Evolutionary conservation across 2,888 invertebrate species (phyloP), one percentile per base, ranked within the genome.

Genomic region (Cerceris rybyensis): DNA sequence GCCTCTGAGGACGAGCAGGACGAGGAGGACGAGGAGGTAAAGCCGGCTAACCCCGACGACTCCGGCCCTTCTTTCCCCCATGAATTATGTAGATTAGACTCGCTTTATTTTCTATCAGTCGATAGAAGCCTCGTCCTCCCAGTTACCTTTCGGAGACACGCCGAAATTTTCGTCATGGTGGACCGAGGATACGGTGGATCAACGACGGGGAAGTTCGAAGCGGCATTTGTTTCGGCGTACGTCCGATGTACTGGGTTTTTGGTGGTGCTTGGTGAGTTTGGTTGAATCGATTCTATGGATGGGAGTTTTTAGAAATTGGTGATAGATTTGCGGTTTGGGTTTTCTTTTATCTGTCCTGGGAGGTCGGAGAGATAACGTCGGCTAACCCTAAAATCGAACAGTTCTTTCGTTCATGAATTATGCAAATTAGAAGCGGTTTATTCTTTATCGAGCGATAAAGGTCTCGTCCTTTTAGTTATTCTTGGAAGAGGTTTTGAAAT

Each of bases 1-100:
- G 28, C 28, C 28, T 28, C 28, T 4, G 28, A 28, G 28, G 28
- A 28, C 28, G 2, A 28, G 28, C 28, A 28, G 28, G 28, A 28
- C 28, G 28, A 28, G 75, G 77, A 68, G 76, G 78, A 80, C 79
- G 79, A 71, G 28, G 28, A 70, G 58, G 75, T 65, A 69, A 67
- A 63, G 50, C 43, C 71, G 74, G 73, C 80, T 78, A 80, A 81
- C 78, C 80, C 81, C 73, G 78, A 80, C 28, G 28, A 75, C 73
- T 69, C 72, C 73, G 75, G 68, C 77, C 84, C 79, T 75, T 78
- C 76, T 71, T 70, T 72, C 76, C 75, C 80, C 85, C 84, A 88
- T 89, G 88, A 90, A 89, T 90, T 88, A 88, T 87, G 86, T 82
- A 86, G 81, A 75, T 76, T 72, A 72, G 77, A 79, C 80, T 81